phyloP scores from a whole-genome alignment of 92 coral and sea anemone species.

The Actinostola sp. region DNA sequence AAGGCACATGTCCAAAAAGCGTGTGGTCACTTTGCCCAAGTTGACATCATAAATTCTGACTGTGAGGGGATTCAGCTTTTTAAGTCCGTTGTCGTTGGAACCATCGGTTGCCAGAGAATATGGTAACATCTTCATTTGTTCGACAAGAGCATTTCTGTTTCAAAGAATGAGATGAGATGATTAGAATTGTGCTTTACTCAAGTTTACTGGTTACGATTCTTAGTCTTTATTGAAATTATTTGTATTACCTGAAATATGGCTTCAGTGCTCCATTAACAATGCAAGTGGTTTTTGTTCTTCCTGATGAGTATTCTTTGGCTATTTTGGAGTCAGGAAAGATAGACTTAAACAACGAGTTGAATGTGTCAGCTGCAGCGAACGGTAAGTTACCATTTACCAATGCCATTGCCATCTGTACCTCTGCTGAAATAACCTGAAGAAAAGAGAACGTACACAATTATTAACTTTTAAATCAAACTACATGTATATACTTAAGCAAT shows the following conservation, averaged over 20 bases:
- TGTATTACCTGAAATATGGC: slow-evolving; percentile 61
- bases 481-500: background rate
- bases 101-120: slow-evolving; percentile 52
- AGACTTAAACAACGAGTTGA: slow-evolving; percentile 48
- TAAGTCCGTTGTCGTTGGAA: slow-evolving; percentile 41
- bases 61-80: slow-evolving; percentile 58
- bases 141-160: slow-evolving; percentile 29
- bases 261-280: slow-evolving; percentile 63
- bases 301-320: slow-evolving; percentile 58
- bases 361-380: slow-evolving; percentile 67
- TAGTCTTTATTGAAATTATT: slow-evolving; percentile 9
- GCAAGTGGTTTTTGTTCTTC: slow-evolving; percentile 66
- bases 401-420: slow-evolving; percentile 64
- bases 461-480: background rate
- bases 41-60: slow-evolving; percentile 48
- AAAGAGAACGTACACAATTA: background rate
- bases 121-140: slow-evolving; percentile 35
- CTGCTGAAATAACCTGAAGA: slow-evolving; percentile 49
- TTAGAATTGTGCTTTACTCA: too few relatives aligned
- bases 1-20: slow-evolving; percentile 60
- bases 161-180: background rate
- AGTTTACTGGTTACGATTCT: slow-evolving; percentile 6
- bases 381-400: slow-evolving; percentile 56
- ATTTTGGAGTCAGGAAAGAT: slow-evolving; percentile 71
- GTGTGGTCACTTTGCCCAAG: slow-evolving; percentile 27